Percentiles rank a stretch among this genome's conserved stretches.
phyloP scores from a whole-genome alignment of 2,797 vertebrate species.

The Arrhamphus sclerolepis region DNA sequence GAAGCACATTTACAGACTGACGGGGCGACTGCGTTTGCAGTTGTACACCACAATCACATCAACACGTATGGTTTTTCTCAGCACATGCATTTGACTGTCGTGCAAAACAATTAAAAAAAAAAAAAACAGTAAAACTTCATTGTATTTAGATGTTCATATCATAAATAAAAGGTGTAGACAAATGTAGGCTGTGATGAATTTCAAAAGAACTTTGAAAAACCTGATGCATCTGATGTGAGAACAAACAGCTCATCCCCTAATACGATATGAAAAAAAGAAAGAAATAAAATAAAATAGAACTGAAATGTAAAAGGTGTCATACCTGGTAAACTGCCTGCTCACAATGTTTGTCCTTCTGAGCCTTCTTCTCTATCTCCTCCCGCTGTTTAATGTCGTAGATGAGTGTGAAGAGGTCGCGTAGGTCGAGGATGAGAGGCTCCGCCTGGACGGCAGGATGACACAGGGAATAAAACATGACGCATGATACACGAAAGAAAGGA shows the following conservation, averaged over 20 bases:
- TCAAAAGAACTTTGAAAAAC: conserved; percentile 6
- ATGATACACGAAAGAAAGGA: not conserved
- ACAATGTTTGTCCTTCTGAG: conserved; percentile 97
- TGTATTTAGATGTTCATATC: conserved; percentile 30
- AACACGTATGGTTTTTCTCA: not conserved
- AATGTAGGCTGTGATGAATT: conserved; percentile 9
- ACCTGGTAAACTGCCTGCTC: conserved; percentile 99
- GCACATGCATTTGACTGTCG: conserved; percentile 8
- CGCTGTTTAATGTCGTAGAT: conserved; percentile 98
- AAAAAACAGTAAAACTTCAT: not conserved
- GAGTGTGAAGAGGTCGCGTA: conserved; percentile 97
- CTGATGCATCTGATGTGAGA: conserved; percentile 37
- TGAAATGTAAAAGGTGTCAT: conserved; percentile 17
- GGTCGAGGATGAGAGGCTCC: conserved; percentile 96
- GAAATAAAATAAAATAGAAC: conserved; percentile 38
- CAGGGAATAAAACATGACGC: too few relatives aligned
- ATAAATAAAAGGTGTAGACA: conserved; percentile 25
- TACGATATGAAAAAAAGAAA: conserved; percentile 5
- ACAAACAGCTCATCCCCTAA: conserved; percentile 45
- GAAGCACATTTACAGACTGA: not conserved
- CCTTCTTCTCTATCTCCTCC: conserved; percentile 97
- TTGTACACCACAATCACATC: conserved; percentile 20
- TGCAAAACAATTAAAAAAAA: too few relatives aligned
- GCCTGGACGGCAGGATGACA: conserved; percentile 82
- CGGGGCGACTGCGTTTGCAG: conserved; percentile 1